A percentile compares a stretch with the other conserved stretches of the same genome.
Conservation (phyloP, 2,797 vertebrate genomes). For the Lepus townsendii region DNA sequence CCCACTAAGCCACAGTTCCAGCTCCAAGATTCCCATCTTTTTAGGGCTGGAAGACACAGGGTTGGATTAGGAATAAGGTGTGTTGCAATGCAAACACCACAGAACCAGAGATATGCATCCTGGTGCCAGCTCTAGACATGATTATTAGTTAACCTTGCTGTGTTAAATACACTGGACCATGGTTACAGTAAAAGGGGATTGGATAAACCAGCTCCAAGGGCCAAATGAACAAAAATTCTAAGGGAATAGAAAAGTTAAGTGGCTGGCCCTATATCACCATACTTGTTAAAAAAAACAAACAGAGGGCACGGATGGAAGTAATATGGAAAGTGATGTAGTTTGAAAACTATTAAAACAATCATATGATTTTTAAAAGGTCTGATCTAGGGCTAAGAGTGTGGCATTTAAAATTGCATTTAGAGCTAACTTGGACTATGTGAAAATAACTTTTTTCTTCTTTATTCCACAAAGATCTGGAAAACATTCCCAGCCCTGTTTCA, state of each 20-base stretch:
- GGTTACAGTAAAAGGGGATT: neutral
- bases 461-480: conserved; percentile 80
- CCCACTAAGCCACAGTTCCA: too few species aligned
- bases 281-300: conserved; percentile 70
- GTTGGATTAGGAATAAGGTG: neutral
- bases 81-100: conserved; percentile 1
- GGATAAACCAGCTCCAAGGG: conserved; percentile 24
- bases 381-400: conserved; percentile 35
- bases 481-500: conserved; percentile 71
- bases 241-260: conserved; percentile 64
- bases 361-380: conserved; percentile 57
- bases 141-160: neutral
- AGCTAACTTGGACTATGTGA: conserved; percentile 68
- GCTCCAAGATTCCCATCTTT: neutral
- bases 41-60: conserved; percentile 20
- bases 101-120: neutral
- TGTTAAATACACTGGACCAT: neutral
- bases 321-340: conserved; percentile 62
- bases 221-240: conserved; percentile 49
- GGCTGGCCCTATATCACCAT: conserved; percentile 14
- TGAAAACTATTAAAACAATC: conserved; percentile 72
- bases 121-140: neutral
- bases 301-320: conserved; percentile 61
- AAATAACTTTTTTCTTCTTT: conserved; percentile 79
- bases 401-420: conserved; percentile 70